A percentile compares a stretch with the other conserved stretches of the same genome.
Conservation (phyloP, 2,888 invertebrate genomes). For the Cotesia congregata region DNA sequence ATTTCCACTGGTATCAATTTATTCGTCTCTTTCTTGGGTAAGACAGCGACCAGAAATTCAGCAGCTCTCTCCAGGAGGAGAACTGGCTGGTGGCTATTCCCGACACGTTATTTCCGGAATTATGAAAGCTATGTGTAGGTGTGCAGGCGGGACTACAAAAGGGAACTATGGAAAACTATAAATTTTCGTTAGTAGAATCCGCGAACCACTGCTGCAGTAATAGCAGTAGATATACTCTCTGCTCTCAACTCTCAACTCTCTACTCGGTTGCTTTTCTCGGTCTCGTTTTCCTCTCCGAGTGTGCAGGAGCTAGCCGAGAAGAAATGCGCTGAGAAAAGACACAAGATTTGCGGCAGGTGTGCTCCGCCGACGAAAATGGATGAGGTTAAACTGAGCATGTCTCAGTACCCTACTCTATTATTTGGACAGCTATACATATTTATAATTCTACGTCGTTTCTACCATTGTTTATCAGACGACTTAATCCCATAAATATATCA, state of each 20-base stretch:
- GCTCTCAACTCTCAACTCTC: not conserved
- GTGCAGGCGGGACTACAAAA: conserved; percentile 7
- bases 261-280: too few relatives aligned
- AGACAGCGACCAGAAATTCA: not conserved
- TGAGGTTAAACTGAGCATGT: conserved; percentile 19
- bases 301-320: conserved; percentile 2
- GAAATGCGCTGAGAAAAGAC: conserved; percentile 12
- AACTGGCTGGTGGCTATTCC: conserved; percentile 25
- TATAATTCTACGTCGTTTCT: not conserved
- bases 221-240: not conserved
- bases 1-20: not conserved
- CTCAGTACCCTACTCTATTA: conserved; percentile 7
- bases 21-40: not conserved
- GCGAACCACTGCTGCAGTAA: conserved; percentile 9
- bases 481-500: not conserved
- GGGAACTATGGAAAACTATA: conserved; percentile 37
- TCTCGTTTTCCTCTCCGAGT: too few relatives aligned
- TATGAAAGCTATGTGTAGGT: conserved; percentile 27
- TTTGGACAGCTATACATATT: conserved; percentile 1
- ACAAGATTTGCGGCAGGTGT: conserved; percentile 14
- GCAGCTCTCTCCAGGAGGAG: not conserved
- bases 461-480: conserved; percentile 1
- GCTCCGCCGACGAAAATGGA: conserved; percentile 5
- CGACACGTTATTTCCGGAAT: conserved; percentile 38
- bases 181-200: conserved; percentile 41